Evolutionary conservation across 2,113 vertebrate species (phyloP).

Genomic region (Protobothrops flavoviridis): DNA sequence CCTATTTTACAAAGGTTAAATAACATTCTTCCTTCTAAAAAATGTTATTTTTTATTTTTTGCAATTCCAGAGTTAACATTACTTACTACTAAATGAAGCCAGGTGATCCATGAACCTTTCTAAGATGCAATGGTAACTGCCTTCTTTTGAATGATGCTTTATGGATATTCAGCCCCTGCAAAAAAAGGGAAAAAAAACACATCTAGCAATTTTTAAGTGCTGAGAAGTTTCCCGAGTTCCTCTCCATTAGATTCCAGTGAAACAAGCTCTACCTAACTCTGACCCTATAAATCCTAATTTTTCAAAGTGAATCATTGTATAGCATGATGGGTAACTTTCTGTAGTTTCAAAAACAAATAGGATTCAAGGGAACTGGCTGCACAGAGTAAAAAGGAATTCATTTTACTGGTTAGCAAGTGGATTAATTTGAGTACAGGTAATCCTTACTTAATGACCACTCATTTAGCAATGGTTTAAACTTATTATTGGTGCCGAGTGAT

Average conservation of each 20-base stretch:
- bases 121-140: not conserved
- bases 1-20: not conserved
- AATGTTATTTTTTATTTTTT: not conserved
- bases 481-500: not conserved
- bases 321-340: not conserved
- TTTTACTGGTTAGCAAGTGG: not conserved
- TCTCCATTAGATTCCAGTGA: not conserved
- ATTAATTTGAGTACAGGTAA: not conserved
- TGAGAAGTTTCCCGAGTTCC: fast-evolving
- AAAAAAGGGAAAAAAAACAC: not conserved
- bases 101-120: conserved; percentile 80
- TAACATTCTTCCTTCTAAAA: not conserved
- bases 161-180: not conserved
- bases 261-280: not conserved
- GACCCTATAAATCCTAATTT: not conserved
- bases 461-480: not conserved
- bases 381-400: not conserved
- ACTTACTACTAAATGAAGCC: conserved; percentile 90
- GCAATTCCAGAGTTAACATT: not conserved
- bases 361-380: not conserved
- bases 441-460: not conserved
- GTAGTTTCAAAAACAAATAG: not conserved
- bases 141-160: fast-evolving
- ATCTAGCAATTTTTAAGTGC: fast-evolving
- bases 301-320: not conserved